Percentiles rank a stretch among this genome's conserved stretches.
These are phyloP conservation scores for Sarotherodon lohbergeri DNA, from an alignment of 2,113 vertebrate genomes.

Conservation along the genomic window DNA sequence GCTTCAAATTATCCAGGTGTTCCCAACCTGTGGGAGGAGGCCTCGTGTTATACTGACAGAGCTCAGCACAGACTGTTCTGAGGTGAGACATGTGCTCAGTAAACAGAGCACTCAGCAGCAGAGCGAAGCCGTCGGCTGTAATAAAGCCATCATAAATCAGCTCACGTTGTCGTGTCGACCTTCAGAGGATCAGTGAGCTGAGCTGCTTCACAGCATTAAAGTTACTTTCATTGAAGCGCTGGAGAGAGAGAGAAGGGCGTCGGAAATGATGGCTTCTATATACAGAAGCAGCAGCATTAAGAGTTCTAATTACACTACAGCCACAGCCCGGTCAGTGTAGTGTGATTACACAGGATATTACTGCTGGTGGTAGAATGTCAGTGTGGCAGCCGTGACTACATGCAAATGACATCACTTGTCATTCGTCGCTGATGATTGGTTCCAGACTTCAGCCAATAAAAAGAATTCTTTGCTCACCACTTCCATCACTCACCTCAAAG, in stretches of 20 bases:
- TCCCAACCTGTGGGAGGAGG: neutral
- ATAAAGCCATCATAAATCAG: neutral
- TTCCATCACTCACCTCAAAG: neutral
- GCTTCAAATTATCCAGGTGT: neutral
- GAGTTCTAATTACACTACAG: neutral
- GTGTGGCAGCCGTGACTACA: rapidly evolving
- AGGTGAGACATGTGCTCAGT: neutral
- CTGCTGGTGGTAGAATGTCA: neutral
- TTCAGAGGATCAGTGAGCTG: neutral
- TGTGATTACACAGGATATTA: neutral
- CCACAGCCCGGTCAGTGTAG: neutral
- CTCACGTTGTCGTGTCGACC: neutral
- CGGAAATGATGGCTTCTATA: neutral
- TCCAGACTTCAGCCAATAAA: neutral
- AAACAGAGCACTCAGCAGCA: neutral
- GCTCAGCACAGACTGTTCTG: neutral
- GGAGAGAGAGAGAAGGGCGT: neutral
- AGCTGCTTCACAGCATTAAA: neutral
- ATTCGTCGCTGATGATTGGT: neutral
- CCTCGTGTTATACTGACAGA: rapidly evolving
- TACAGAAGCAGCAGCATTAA: neutral
- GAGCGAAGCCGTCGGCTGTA: neutral
- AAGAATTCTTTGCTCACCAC: rapidly evolving
- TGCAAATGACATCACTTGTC: neutral
- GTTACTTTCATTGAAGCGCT: neutral